phyloP scores from a whole-genome alignment of 2,888 invertebrate species.

The Euzetes globulus region DNA sequence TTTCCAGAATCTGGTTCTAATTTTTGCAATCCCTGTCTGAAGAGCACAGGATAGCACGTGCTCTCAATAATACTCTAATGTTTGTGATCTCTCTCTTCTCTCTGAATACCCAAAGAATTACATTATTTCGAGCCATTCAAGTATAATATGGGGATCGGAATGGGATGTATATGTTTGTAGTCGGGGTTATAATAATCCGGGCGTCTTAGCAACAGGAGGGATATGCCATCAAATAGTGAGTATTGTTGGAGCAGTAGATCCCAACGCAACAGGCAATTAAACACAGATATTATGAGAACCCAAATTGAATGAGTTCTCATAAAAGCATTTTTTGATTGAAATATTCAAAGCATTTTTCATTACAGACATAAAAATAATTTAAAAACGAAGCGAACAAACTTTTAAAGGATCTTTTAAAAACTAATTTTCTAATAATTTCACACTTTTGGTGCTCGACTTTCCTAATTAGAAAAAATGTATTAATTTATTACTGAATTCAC shows the following conservation, averaged over 20 bases:
- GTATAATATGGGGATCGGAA: constrained; percentile 7
- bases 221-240: not conserved
- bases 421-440: no score
- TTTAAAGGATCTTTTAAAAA: no score
- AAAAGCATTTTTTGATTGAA: constrained; percentile 7
- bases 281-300: not conserved
- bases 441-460: no score
- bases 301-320: not conserved
- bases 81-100: not conserved
- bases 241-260: not conserved
- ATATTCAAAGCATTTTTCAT: constrained; percentile 19
- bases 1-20: not conserved
- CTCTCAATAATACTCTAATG: constrained; percentile 7
- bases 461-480: no score
- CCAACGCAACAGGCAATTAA: constrained; percentile 21
- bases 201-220: constrained; percentile 27
- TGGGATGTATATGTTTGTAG: not conserved
- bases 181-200: constrained; percentile 20
- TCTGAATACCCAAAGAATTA: not conserved
- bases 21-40: not conserved
- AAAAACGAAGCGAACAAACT: no score
- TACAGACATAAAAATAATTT: not conserved
- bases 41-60: constrained; percentile 8
- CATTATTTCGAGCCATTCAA: constrained; percentile 19
- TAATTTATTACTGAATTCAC: no score